Evolutionary conservation across 2,888 invertebrate genomes (phyloP).

Genomic region (Julus scanicus): DNA sequence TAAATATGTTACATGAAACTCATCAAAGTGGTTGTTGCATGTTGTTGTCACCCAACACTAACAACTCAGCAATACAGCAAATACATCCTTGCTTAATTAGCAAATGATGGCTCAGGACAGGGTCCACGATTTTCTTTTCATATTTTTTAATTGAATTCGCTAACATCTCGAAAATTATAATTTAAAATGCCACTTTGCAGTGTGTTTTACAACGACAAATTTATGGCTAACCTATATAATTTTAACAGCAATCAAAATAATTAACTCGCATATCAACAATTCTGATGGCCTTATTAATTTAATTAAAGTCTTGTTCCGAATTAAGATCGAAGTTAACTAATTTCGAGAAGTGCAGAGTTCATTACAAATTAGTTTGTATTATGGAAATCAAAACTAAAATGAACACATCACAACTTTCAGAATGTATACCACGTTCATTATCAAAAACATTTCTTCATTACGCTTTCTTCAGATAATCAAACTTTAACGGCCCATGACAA

Average conservation of each 20-base stretch:
- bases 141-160: not conserved
- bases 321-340: not conserved
- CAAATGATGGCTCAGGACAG: not conserved
- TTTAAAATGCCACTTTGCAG: not conserved
- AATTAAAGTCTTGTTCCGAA: not conserved
- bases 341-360: constrained; percentile 8
- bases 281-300: constrained; percentile 36
- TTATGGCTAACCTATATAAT: constrained; percentile 41
- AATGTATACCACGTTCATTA: too few species aligned
- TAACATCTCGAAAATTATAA: not conserved
- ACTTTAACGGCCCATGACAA: too few species aligned
- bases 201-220: not conserved
- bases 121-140: not conserved
- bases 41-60: too few species aligned
- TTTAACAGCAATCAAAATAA: not conserved
- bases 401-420: not conserved
- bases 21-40: too few species aligned
- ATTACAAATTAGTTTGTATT: not conserved
- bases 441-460: not conserved
- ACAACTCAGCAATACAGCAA: not conserved
- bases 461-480: too few species aligned
- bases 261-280: not conserved
- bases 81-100: not conserved
- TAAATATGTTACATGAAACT: too few species aligned
- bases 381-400: not conserved